Percentiles rank a stretch among this genome's conserved stretches.
Evolutionary conservation across 2,797 vertebrate genomes (phyloP).

Genomic region (Sebastes elongatus): DNA sequence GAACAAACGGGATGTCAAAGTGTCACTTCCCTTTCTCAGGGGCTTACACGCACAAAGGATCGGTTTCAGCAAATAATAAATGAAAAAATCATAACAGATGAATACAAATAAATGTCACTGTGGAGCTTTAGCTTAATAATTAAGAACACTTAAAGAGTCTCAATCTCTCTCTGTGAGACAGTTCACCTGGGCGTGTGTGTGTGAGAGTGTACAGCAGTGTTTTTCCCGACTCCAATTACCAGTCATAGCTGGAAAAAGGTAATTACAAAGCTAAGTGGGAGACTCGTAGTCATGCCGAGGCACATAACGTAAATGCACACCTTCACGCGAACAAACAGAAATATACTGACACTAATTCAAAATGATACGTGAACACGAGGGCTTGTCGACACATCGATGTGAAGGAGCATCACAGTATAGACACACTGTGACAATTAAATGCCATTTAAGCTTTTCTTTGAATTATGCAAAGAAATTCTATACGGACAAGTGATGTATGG

Average conservation of each 20-base stretch:
- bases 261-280: conserved; percentile 72
- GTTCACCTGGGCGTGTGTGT: conserved; percentile 13
- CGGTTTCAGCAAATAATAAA: conserved; percentile 19
- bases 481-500: neutral
- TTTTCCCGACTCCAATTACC: conserved; percentile 66
- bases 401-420: conserved; percentile 10
- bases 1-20: conserved; percentile 35
- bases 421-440: conserved; percentile 27
- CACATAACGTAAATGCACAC: conserved; percentile 31
- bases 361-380: conserved; percentile 15
- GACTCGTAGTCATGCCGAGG: conserved; percentile 66
- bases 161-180: conserved; percentile 10
- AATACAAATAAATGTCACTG: conserved; percentile 40
- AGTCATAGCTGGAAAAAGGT: conserved; percentile 65
- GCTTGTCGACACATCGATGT: conserved; percentile 32
- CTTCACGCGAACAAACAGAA: conserved; percentile 19
- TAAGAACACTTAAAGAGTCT: conserved; percentile 37
- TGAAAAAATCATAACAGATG: conserved; percentile 30
- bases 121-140: conserved; percentile 52
- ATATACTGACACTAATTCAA: conserved; percentile 23
- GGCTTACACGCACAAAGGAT: conserved; percentile 15
- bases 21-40: conserved; percentile 15
- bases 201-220: conserved; percentile 16
- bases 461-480: conserved; percentile 16
- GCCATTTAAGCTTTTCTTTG: conserved; percentile 17